Conservation (phyloP, 92 coral and sea anemone genomes). For the Palythoa grandiflora region DNA sequence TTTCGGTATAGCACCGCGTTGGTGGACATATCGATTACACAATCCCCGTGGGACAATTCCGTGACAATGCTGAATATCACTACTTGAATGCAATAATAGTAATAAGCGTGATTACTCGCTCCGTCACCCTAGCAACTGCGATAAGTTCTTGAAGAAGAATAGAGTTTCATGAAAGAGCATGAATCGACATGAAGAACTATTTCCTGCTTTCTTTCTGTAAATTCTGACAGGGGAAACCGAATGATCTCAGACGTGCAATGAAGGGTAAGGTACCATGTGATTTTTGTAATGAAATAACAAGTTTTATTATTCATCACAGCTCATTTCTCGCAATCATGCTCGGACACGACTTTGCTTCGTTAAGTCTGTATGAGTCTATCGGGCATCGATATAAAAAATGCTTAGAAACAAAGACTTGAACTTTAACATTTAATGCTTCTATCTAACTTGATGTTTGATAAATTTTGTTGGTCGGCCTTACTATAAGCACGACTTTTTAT, state of each 20-base stretch:
- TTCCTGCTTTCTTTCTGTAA: not conserved
- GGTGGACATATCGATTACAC: not conserved
- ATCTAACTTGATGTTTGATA: too few species aligned
- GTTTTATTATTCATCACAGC: not conserved
- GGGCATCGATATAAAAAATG: not conserved
- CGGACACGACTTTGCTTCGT: not conserved
- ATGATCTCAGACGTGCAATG: not conserved
- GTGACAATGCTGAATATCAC: not conserved
- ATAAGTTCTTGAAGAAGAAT: slow-evolving; percentile 2
- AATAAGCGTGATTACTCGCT: not conserved
- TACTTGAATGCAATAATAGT: not conserved
- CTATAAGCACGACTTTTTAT: too few species aligned
- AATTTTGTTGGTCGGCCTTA: too few species aligned
- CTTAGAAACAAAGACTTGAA: not conserved
- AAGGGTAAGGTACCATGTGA: not conserved
- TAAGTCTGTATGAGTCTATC: not conserved
- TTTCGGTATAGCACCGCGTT: too few species aligned
- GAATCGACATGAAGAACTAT: not conserved
- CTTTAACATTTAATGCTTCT: too few species aligned
- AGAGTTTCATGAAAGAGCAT: not conserved
- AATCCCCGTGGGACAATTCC: not conserved
- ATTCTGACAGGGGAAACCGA: not conserved
- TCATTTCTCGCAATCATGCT: not conserved
- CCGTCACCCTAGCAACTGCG: slow-evolving; percentile 19
- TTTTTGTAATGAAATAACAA: not conserved